Base-by-base conservation (phyloP, 2,113 vertebrate species). In the Xiphorhynchus elegans region DNA sequence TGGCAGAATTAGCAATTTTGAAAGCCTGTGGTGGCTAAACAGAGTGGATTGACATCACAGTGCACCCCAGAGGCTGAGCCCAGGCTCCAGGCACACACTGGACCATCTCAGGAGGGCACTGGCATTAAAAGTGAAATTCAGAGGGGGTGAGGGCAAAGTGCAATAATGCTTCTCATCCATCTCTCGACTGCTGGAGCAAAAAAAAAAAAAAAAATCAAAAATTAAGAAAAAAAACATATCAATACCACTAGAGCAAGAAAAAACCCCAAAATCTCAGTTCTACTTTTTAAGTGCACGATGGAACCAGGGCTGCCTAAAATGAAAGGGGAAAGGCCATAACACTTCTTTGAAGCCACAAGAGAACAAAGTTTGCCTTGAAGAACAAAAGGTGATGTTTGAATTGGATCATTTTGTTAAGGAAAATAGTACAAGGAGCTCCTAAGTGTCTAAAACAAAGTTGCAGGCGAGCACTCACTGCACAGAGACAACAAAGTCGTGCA, bases 281-380 rank as follows among this genome's bases (percentile, higher is more conserved):
- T 53, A 18, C 59, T 87, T 89, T 69, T 73, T 16, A 91, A 70
- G 49, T 0, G 11, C 26, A 11, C 37, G 56, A 68, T 77, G 55
- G 85, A 92, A 70, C 11, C 42, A 78, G 15, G 29, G 29, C 53
- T 94, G 81, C 59, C 75, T 80, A 69, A 85, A 95, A 55, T 7
- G 64, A 84, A 91, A 74, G 29, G 28, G 39, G 28, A 88, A 96
- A 95, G 72, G 78, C 55, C 37, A 5, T 31, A 80, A 47, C 35
- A 59, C 50, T 16, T 53, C n/a, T 84, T n/a, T 67, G 84, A 93
- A 91, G 50, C 26, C 72, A 25, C 0, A 4, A 56, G 37, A 75
- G 82, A 88, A 85, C 42, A 87, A 89, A 89, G 90, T 91, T 87
- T 87, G 42, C 69, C 86, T 89, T 78, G 72, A 93, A 83, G 90